Percentiles rank a stretch among this genome's conserved stretches.
phyloP scores from a whole-genome alignment of 2,888 invertebrate species.

The Andrena hattorfiana region DNA sequence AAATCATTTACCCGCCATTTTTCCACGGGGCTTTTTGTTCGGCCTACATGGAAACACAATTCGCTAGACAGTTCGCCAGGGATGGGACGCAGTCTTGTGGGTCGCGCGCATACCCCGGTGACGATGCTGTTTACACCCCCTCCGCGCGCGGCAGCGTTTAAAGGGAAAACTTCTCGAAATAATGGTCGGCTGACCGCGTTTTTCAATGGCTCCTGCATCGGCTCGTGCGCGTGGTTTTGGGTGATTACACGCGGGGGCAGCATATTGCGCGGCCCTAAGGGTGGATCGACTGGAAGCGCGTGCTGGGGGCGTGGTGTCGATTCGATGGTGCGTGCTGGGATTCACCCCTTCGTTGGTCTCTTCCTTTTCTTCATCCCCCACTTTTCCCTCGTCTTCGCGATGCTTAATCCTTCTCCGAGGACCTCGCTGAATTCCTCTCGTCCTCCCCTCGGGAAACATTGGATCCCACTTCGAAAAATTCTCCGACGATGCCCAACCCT shows the following conservation, averaged over 20 bases:
- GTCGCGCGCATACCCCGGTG: neutral
- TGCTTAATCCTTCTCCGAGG: neutral
- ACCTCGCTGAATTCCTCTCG: neutral
- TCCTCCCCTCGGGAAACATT: neutral
- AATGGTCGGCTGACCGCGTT: constrained; percentile 74
- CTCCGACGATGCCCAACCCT: neutral
- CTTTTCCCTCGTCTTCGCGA: neutral
- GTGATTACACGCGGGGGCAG: constrained; percentile 78
- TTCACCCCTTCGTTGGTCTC: constrained; percentile 66
- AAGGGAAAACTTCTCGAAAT: constrained; percentile 73
- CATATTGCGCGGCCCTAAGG: constrained; percentile 78
- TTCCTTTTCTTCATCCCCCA: neutral
- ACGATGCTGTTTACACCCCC: neutral
- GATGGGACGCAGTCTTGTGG: constrained; percentile 27
- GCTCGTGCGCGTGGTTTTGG: constrained; percentile 78
- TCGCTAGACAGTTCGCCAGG: neutral
- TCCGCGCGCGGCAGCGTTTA: constrained; percentile 31
- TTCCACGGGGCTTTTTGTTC: neutral
- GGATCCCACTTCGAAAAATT: neutral
- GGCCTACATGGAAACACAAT: constrained; percentile 13
- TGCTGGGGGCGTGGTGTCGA: constrained; percentile 74
- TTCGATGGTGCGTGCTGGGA: constrained; percentile 77
- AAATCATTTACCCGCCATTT: constrained; percentile 23
- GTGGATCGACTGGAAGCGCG: constrained; percentile 66
- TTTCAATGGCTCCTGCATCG: constrained; percentile 72